These are phyloP conservation scores for Spermophilus dauricus DNA, from an alignment of 2,113 vertebrate species.

Conservation along the genomic window DNA sequence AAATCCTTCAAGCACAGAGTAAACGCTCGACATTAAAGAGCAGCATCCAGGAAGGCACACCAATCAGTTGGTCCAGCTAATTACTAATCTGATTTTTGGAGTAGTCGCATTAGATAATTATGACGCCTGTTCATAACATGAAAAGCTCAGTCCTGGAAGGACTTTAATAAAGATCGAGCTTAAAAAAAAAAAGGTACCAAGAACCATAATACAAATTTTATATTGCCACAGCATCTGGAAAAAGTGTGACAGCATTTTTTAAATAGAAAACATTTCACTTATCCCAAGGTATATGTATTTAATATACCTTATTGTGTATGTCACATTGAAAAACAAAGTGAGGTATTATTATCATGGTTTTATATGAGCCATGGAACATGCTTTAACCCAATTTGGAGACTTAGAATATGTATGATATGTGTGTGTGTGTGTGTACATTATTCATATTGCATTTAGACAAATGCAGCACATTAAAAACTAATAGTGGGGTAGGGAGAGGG, in stretches of 20 bases:
- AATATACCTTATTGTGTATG: neutral
- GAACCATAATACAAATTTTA: constrained; percentile 81
- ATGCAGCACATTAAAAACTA: neutral
- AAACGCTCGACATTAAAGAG: constrained; percentile 99
- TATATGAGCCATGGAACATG: neutral
- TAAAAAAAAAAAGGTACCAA: constrained; percentile 82
- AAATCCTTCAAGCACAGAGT: constrained; percentile 99
- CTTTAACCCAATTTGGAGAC: constrained; percentile 20
- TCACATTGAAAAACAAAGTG: neutral
- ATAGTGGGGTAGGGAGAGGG: no score
- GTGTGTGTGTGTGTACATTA: no score
- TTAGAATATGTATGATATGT: neutral
- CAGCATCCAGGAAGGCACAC: constrained; percentile 94
- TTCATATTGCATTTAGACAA: constrained; percentile 37
- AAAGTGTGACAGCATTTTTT: constrained; percentile 26
- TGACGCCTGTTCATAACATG: constrained; percentile 93
- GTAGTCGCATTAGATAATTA: constrained; percentile 96
- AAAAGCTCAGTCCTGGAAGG: constrained; percentile 90
- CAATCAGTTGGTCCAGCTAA: constrained; percentile 98
- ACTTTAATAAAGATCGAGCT: constrained; percentile 91
- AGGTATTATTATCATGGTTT: neutral
- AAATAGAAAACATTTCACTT: constrained; percentile 64
- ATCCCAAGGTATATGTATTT: constrained; percentile 37
- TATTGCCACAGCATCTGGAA: constrained; percentile 62
- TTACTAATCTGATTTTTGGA: constrained; percentile 97